phyloP scores from a whole-genome alignment of 2,113 vertebrate species.

The Megaceryle maxima region DNA sequence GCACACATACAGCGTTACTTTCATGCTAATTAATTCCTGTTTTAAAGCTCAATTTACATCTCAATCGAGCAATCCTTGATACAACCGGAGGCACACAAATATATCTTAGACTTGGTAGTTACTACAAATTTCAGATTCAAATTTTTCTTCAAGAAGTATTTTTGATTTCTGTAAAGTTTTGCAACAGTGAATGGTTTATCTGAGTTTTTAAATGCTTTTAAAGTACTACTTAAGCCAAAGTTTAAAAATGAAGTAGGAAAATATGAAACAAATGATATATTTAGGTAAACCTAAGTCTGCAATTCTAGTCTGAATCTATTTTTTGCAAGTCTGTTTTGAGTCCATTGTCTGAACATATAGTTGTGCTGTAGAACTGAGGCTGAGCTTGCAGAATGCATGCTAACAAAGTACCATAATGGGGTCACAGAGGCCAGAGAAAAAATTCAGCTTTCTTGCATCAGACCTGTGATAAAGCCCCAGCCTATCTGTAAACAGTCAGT shows the following conservation, averaged over 20 bases:
- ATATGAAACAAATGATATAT: neutral
- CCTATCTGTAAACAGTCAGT: conserved; percentile 48
- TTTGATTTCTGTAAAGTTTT: neutral
- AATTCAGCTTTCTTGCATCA: conserved; percentile 68
- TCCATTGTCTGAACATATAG: conserved; percentile 30
- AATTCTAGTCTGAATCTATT: neutral
- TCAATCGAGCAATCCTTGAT: conserved; percentile 41
- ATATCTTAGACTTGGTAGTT: neutral
- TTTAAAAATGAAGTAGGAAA: neutral
- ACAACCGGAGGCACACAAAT: conserved; percentile 14
- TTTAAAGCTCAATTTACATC: conserved; percentile 56
- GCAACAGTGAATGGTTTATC: neutral
- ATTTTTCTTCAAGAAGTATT: neutral
- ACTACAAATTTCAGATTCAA: neutral
- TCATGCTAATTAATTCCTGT: conserved; percentile 47
- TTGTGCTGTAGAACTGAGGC: conserved; percentile 30
- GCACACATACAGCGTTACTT: neutral
- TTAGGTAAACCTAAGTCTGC: neutral
- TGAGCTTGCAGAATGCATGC: conserved; percentile 47
- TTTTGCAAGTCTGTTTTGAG: conserved; percentile 10
- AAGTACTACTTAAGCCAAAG: neutral
- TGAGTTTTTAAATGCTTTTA: neutral
- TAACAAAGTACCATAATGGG: conserved; percentile 53
- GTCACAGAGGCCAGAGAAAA: conserved; percentile 53
- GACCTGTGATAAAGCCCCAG: conserved; percentile 54